Evolutionary conservation across 1,140 invertebrate species (phyloP), one percentile per base, ranked within the genome.

Genomic region (Drosophila persimilis): DNA sequence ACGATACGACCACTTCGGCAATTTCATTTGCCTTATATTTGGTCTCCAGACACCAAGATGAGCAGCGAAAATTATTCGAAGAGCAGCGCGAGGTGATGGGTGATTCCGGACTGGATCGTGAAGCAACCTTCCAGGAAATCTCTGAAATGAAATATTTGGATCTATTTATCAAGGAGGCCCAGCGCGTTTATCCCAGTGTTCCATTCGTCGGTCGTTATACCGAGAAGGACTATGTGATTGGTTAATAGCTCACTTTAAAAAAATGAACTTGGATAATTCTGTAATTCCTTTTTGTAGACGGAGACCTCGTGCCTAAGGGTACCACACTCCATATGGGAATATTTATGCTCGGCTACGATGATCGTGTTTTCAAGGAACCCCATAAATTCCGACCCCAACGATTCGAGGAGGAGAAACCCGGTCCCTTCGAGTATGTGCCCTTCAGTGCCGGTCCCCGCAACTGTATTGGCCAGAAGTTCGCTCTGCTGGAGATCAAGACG

Each of bases 371-470:
- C 90, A 93, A 95, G 22, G 93, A 96, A 76, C 96, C 96, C 0
- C 91, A 95, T 3, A 92, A 91, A 15, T 97, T 96, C 86, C 93
- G 94, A 80, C 97, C 97, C 0, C 96, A 97, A 39, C 92, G 96
- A 78, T 97, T 97, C 92, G 84, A 94, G 4, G 62, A 69, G 0
- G 76, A 92, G 73, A 69, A 57, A 64, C 4, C 73, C 73, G 50
- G 85, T 71, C 92, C 89, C 3, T 93, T 92, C 60, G 76, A 93
- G 31, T 94, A 93, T 79, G 91, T 95, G 43, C 94, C 95, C 47
- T 96, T 96, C 67, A 91, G 89, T 67, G 89, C 90, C 4, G 89
- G 90, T 22, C 88, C 90, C 15, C 41, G 90, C 2, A 91, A 91
- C 60, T 91, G 90, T 17, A 90, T 91, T 62, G 90, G 92, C 45